A percentile compares a stretch with the other conserved stretches of the same genome.
Conservation (phyloP, 2,888 invertebrate genomes). For the Globia sparganii region DNA sequence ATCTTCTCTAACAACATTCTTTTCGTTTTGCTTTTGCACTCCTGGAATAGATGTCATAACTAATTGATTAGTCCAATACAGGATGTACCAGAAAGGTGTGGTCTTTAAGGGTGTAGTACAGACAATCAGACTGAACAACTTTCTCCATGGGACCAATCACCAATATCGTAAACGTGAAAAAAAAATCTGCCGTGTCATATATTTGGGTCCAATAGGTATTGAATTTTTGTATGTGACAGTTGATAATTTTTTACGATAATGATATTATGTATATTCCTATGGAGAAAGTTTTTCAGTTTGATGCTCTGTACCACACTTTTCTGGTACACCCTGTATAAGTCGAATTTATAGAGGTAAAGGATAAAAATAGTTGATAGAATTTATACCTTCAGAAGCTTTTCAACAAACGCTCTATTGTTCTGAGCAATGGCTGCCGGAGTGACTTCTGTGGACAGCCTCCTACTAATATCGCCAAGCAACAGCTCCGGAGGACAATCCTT, state of each 20-base stretch:
- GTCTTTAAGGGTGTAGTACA: no score
- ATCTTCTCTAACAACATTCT: conserved; percentile 99
- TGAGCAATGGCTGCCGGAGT: conserved; percentile 98
- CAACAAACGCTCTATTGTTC: conserved; percentile 99
- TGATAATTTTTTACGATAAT: neutral
- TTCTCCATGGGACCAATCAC: no score
- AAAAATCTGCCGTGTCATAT: neutral
- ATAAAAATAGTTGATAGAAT: neutral
- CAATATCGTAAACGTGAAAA: neutral
- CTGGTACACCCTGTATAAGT: neutral
- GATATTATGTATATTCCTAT: neutral
- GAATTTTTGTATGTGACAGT: no score
- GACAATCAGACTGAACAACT: no score
- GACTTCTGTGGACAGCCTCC: conserved; percentile 91
- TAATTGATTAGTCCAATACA: neutral
- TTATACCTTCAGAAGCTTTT: conserved; percentile 97
- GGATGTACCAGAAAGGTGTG: neutral
- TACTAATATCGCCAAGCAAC: conserved; percentile 85
- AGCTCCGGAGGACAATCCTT: conserved; percentile 91
- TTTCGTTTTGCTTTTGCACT: conserved; percentile 98
- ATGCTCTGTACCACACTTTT: neutral
- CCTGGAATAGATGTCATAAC: conserved; percentile 86
- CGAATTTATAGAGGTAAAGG: neutral
- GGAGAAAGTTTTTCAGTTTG: neutral
- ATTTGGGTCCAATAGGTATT: neutral